A percentile compares a stretch with the other conserved stretches of the same genome.
phyloP scores from a whole-genome alignment of 2,888 invertebrate genomes.

The Silvanus unidentatus region DNA sequence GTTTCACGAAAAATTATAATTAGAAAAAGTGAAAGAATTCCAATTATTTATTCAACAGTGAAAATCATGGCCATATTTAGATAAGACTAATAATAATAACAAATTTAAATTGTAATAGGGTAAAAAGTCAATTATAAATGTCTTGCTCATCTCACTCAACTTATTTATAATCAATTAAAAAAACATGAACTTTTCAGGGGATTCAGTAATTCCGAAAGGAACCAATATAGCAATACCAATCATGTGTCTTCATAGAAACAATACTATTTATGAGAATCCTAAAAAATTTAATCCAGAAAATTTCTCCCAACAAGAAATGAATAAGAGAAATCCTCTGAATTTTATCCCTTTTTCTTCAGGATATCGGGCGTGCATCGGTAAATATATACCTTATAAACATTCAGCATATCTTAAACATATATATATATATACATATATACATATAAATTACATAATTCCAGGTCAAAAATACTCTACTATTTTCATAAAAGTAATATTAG shows the following conservation, averaged over 20 bases:
- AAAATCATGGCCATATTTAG: too few relatives aligned
- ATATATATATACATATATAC: too few relatives aligned
- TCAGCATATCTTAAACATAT: too few relatives aligned
- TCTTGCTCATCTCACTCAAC: too few relatives aligned
- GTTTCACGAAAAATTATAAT: too few relatives aligned
- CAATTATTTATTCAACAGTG: too few relatives aligned
- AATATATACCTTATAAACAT: conserved; percentile 11
- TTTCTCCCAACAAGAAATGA: conserved; percentile 65
- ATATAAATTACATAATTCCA: conserved; percentile 25
- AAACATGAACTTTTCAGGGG: conserved; percentile 16
- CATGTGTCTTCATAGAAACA: conserved; percentile 54
- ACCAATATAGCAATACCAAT: conserved; percentile 20
- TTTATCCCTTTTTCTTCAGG: conserved; percentile 71
- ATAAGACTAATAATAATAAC: too few relatives aligned
- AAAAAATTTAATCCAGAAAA: conserved; percentile 68
- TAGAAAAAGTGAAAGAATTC: too few relatives aligned
- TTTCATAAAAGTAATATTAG: conserved; percentile 62
- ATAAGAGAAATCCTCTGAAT: conserved; percentile 65
- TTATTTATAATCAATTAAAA: too few relatives aligned
- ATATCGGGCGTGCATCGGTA: conserved; percentile 66
- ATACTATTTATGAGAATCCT: conserved; percentile 59
- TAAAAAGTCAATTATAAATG: too few relatives aligned
- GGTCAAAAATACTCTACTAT: conserved; percentile 67
- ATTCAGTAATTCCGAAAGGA: conserved; percentile 22
- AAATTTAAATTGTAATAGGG: too few relatives aligned